These are phyloP conservation scores for Diogma glabrata DNA, from an alignment of 2,888 invertebrate genomes.

Conservation along the genomic window DNA sequence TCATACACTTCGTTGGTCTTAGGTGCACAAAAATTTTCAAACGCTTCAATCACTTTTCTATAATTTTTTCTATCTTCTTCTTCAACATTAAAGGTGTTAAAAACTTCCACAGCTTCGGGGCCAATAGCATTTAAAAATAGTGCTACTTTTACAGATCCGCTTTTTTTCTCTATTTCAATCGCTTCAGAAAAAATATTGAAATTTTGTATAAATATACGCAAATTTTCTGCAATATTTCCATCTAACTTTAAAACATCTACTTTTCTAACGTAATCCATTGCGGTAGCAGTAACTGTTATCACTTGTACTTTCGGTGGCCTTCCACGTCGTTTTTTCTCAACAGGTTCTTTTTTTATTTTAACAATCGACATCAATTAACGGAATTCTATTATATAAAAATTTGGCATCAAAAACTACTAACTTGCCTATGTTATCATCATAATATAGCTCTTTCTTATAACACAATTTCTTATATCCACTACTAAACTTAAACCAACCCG, in stretches of 20 bases:
- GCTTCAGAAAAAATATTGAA: background rate
- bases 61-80: background rate
- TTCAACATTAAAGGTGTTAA: background rate
- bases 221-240: slow-evolving; percentile 8
- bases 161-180: background rate
- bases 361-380: no score
- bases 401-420: no score
- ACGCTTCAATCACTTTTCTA: background rate
- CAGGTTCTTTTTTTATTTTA: no score
- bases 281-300: no score
- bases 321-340: slow-evolving; percentile 14
- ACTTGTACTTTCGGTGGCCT: slow-evolving; percentile 14
- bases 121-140: slow-evolving; percentile 8
- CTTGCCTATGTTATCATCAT: no score
- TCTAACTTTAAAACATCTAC: slow-evolving; percentile 16
- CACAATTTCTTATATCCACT: no score
- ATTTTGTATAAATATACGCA: background rate
- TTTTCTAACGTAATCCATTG: slow-evolving; percentile 17
- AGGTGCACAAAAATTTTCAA: slow-evolving; percentile 6
- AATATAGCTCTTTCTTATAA: no score
- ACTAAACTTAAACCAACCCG: no score
- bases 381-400: no score
- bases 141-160: background rate
- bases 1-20: slow-evolving; percentile 11
- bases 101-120: slow-evolving; percentile 1